Conservation (phyloP, 2,113 vertebrate genomes). For the Struthio camelus region DNA sequence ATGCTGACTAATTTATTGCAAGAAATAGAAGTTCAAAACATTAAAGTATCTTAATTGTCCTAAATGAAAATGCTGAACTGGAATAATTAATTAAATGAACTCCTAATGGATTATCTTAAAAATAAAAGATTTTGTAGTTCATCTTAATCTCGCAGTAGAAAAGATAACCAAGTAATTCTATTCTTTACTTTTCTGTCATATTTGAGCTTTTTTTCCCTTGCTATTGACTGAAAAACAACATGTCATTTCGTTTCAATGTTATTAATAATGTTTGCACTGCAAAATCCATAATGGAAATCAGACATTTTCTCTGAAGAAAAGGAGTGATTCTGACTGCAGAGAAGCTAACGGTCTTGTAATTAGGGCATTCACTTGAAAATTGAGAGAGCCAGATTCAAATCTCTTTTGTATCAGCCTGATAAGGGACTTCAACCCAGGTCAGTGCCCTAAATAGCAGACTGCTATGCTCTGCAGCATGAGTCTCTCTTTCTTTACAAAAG, state of each 20-base stretch:
- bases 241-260: not conserved
- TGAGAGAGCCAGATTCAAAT: not conserved
- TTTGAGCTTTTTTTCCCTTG: not conserved
- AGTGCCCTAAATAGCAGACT: not conserved
- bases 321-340: not conserved
- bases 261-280: not conserved
- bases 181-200: not conserved
- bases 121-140: not conserved
- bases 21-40: not conserved
- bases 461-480: not conserved
- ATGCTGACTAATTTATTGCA: not conserved
- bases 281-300: not conserved
- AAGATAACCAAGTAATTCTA: not conserved
- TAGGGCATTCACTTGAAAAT: not conserved
- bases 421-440: not conserved
- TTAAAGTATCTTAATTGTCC: not conserved
- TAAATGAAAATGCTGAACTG: not conserved
- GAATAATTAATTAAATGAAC: not conserved
- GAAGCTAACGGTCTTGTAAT: not conserved
- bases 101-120: not conserved
- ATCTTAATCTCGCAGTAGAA: not conserved
- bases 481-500: not conserved
- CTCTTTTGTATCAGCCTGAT: not conserved
- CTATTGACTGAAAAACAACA: not conserved
- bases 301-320: not conserved